These are phyloP conservation scores for Rhynchophorus ferrugineus DNA, from an alignment of 1,140 invertebrate species.

Conservation along the genomic window DNA sequence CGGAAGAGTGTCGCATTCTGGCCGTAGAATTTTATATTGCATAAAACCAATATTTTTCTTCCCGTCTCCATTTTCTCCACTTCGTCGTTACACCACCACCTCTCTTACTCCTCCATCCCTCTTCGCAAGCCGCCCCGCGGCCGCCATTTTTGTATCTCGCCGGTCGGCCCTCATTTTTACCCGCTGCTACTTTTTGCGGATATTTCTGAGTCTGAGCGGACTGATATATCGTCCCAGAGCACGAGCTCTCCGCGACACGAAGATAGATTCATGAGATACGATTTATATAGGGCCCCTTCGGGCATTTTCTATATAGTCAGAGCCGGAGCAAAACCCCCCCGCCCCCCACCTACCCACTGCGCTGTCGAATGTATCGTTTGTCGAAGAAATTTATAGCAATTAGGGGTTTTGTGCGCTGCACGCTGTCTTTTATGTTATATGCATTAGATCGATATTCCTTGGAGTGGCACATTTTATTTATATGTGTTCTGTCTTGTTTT, in stretches of 20 bases:
- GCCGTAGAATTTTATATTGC: no score
- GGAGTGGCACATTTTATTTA: no score
- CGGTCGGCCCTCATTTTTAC: conserved; percentile 24
- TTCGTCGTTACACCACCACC: no score
- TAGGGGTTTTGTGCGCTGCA: conserved; percentile 16
- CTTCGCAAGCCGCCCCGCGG: conserved; percentile 4
- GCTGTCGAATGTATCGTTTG: conserved; percentile 22
- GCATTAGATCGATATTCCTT: conserved; percentile 3
- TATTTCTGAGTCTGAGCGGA: conserved; percentile 31
- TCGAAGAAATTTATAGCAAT: conserved; percentile 21
- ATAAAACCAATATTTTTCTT: no score
- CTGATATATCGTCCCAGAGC: conserved; percentile 30
- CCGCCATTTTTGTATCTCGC: not conserved
- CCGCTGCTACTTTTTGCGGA: conserved; percentile 27
- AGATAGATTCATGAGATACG: conserved; percentile 34
- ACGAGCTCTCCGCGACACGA: conserved; percentile 25
- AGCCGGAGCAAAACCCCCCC: conserved; percentile 1
- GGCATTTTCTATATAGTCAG: conserved; percentile 17
- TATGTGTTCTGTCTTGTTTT: no score
- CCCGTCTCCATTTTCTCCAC: no score
- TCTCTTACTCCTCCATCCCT: no score
- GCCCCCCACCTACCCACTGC: no score
- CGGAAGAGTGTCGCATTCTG: no score
- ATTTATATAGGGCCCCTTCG: conserved; percentile 24
- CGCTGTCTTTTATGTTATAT: conserved; percentile 14